phyloP scores from a whole-genome alignment of 2,888 invertebrate species.

The Siphonodentalium dalli region DNA sequence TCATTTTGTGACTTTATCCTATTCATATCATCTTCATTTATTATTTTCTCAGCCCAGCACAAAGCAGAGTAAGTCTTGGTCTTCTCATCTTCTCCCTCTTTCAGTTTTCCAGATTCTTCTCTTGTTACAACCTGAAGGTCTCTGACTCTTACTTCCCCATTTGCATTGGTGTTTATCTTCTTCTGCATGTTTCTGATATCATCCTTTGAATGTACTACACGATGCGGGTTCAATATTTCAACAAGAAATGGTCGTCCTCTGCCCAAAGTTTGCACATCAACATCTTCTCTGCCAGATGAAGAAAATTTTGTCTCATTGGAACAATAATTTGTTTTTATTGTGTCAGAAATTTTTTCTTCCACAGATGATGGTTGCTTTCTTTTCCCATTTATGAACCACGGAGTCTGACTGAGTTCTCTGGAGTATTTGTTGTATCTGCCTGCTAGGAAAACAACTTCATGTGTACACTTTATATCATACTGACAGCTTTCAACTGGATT shows the following conservation, averaged over 20 bases:
- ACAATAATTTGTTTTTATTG: neutral
- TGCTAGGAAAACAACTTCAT: conserved; percentile 64
- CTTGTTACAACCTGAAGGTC: conserved; percentile 75
- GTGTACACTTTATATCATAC: conserved; percentile 70
- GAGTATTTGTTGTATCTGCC: conserved; percentile 68
- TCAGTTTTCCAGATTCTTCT: conserved; percentile 74
- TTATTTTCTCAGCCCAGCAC: conserved; percentile 58
- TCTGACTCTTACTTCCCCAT: conserved; percentile 69
- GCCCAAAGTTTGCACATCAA: conserved; percentile 89
- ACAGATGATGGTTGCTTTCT: conserved; percentile 86
- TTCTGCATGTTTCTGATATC: conserved; percentile 71
- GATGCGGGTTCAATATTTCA: conserved; percentile 75
- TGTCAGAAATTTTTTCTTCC: conserved; percentile 88
- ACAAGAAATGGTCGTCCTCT: conserved; percentile 89
- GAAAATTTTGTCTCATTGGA: conserved; percentile 76
- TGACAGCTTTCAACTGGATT: conserved; percentile 65
- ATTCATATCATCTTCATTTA: conserved; percentile 64
- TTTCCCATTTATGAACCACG: conserved; percentile 86
- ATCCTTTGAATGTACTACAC: conserved; percentile 65
- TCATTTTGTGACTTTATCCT: conserved; percentile 71
- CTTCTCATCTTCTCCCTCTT: conserved; percentile 87
- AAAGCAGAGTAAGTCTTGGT: conserved; percentile 86
- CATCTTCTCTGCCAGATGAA: conserved; percentile 94
- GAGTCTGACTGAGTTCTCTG: conserved; percentile 87
- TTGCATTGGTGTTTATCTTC: conserved; percentile 70